Base-by-base conservation (phyloP, 2,113 vertebrate species). In the Ellobius talpinus region DNA sequence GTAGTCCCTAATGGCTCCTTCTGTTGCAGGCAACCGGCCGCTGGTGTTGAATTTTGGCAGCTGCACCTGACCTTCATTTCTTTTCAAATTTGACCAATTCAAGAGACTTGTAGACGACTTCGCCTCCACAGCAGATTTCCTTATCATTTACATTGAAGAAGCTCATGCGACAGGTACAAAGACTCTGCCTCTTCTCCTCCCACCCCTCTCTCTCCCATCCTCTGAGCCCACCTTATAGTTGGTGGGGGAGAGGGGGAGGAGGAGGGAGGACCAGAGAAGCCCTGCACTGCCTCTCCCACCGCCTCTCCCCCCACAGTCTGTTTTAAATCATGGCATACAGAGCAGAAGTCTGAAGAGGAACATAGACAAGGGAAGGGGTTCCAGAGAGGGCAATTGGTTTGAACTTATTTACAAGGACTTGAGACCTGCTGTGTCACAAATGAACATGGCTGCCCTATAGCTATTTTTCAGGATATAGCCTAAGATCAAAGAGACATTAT, bases 31-130 rank as follows among this genome's bases (percentile, higher is more conserved):
- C 6, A 98, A 96, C 76, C 98, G 99, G 45, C 99, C 99, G 24
- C 98, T 99, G 98, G 99, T 99, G 88, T 94, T 99, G 97, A 99
- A 98, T 97, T 99, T 99, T 96, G 99, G 99, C 92, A 99, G 99
- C 6, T 99, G 99, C 96, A 99, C 99, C 97, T 99, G 99, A 99
- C 99, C 99, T 97, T 99, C 99, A 0, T 99, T 99, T 97, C 98
- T 99, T 97, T 98, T 98, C 85, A 99, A 99, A 98, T 99, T 99
- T 96, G 98, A 98, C 74, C 99, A 99, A 98, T 99, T 99, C 98
- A 99, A 99, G 98, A 97, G 98, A 95, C 99, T 99, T 95, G 93
- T 99, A 97, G 98, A 98, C 98, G 99, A 99, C 92, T 99, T 99
- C 90, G 63, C 96, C n/a, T 98, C 98, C 0, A 74, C 98, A 55